Evolutionary conservation across 1,140 invertebrate genomes (phyloP).

Genomic region (Vanessa tameamea): DNA sequence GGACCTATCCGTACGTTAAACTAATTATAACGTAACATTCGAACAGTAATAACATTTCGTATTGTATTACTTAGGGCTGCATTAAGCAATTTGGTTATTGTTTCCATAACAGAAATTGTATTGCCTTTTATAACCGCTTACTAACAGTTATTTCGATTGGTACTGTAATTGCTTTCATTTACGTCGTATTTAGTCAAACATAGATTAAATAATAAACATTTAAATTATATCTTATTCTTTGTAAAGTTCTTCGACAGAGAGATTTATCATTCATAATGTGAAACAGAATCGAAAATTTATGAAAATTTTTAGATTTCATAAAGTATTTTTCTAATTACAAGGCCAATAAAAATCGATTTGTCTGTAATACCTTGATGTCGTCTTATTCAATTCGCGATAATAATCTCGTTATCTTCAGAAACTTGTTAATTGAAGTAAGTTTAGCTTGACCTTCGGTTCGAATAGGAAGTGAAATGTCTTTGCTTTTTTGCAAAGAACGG

Average conservation of each 20-base stretch:
- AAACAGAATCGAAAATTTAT: no score
- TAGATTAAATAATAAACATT: no score
- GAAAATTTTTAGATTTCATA: no score
- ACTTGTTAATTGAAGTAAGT: slow-evolving; percentile 13
- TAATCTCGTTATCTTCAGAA: slow-evolving; percentile 12
- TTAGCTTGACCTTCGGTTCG: slow-evolving; percentile 1
- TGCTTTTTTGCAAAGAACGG: not conserved
- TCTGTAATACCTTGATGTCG: not conserved
- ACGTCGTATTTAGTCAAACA: no score
- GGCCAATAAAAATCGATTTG: not conserved
- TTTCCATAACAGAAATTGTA: slow-evolving; percentile 55
- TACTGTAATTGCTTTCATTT: not conserved
- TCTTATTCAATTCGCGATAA: slow-evolving; percentile 1
- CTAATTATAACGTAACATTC: slow-evolving; percentile 50
- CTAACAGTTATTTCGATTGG: slow-evolving; percentile 3
- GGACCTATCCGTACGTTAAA: slow-evolving; percentile 22
- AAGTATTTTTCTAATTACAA: not conserved
- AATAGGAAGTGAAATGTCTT: slow-evolving; percentile 12
- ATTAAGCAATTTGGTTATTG: slow-evolving; percentile 61
- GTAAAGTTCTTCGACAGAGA: no score
- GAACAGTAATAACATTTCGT: slow-evolving; percentile 52
- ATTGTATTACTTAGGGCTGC: slow-evolving; percentile 49
- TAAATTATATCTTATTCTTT: no score
- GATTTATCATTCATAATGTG: no score
- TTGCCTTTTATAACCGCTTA: slow-evolving; percentile 20